A percentile compares a stretch with the other conserved stretches of the same genome.
Conservation (phyloP, 2,797 vertebrate species). For the Tapirus indicus region DNA sequence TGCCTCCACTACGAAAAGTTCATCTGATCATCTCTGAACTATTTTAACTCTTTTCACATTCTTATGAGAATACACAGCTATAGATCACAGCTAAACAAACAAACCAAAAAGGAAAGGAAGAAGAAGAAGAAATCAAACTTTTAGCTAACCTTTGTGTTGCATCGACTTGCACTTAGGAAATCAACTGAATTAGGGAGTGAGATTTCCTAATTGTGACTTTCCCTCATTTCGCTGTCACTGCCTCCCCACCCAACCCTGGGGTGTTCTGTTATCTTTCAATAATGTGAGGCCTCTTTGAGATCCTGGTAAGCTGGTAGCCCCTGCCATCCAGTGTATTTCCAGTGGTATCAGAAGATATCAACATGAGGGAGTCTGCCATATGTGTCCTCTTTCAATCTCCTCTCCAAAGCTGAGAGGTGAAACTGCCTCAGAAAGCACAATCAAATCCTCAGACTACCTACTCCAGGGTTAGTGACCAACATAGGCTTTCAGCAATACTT, state of each 20-base stretch:
- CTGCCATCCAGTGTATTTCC: background rate
- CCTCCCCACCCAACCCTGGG: rapidly evolving
- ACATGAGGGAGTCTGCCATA: background rate
- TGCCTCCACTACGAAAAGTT: background rate
- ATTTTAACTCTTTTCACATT: background rate
- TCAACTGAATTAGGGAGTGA: background rate
- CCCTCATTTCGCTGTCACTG: background rate
- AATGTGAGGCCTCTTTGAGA: background rate
- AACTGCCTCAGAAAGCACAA: background rate
- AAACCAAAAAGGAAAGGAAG: background rate
- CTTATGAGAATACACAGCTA: background rate
- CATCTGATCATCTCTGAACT: background rate
- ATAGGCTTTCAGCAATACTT: background rate
- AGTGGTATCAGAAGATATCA: background rate
- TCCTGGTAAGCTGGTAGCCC: background rate
- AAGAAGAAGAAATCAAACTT: background rate
- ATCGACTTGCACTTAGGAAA: background rate
- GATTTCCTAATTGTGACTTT: background rate
- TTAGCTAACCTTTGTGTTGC: background rate
- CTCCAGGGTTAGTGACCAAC: background rate
- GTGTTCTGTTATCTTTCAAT: background rate
- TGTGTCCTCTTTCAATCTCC: background rate
- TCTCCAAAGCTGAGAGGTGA: background rate
- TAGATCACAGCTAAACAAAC: background rate
- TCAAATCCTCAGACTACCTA: background rate